Conservation (phyloP, 2,113 vertebrate species). For the Poeciliopsis occidentalis region DNA sequence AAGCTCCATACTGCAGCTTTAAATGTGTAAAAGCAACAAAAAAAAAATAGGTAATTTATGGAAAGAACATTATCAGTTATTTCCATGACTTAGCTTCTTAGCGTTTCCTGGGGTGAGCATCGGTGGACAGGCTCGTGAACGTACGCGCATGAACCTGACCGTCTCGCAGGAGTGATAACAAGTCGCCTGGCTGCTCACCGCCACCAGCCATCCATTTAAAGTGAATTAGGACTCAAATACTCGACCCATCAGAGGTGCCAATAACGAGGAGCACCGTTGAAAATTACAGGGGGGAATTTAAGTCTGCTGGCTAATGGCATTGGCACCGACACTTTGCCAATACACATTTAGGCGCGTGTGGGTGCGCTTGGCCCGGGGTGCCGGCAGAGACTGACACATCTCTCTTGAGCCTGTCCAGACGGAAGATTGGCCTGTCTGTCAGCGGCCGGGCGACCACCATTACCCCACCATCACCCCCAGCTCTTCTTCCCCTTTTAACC, state of each 20-base stretch:
- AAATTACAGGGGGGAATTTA: constrained; percentile 74
- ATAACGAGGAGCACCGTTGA: constrained; percentile 72
- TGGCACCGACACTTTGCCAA: constrained; percentile 78
- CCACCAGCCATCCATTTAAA: constrained; percentile 68
- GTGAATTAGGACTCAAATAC: constrained; percentile 76
- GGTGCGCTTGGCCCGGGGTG: constrained; percentile 81
- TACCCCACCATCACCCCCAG: constrained; percentile 72
- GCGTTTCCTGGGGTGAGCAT: not conserved
- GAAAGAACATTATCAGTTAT: not conserved
- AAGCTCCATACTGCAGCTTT: no score
- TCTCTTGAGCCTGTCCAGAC: constrained; percentile 75
- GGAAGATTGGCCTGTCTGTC: constrained; percentile 82
- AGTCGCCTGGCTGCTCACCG: constrained; percentile 33
- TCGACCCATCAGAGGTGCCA: constrained; percentile 77
- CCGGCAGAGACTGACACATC: constrained; percentile 75
- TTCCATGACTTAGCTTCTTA: not conserved
- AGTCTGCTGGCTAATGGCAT: constrained; percentile 75
- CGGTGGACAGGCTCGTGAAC: not conserved
- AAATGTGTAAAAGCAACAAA: not conserved
- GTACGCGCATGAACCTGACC: constrained; percentile 19
- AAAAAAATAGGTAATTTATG: not conserved
- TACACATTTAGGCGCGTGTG: constrained; percentile 71
- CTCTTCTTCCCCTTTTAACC: constrained; percentile 58
- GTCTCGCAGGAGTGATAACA: constrained; percentile 56
- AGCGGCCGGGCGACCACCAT: constrained; percentile 65